Evolutionary conservation across 1,140 invertebrate genomes (phyloP).

Genomic region (Ostrea denselamellosa): DNA sequence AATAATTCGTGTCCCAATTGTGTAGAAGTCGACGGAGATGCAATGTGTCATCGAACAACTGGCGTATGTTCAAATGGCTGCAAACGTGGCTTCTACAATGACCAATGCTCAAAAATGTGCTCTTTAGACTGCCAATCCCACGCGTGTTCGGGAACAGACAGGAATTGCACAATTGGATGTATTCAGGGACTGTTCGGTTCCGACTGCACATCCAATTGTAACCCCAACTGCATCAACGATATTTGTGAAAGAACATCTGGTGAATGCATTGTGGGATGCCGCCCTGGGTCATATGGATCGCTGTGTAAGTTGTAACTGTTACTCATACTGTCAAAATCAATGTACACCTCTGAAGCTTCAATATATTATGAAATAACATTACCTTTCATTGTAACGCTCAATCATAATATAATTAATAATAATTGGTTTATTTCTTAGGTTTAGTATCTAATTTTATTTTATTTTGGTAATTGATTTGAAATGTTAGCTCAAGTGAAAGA

Average conservation of each 20-base stretch:
- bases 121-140: constrained; percentile 24
- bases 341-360: no score
- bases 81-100: constrained; percentile 20
- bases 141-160: neutral
- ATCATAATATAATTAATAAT: no score
- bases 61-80: constrained; percentile 42
- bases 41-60: constrained; percentile 26
- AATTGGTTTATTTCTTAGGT: no score
- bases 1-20: constrained; percentile 49
- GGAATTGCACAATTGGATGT: constrained; percentile 34
- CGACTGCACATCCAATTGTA: constrained; percentile 12
- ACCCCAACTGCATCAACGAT: constrained; percentile 23
- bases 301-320: constrained; percentile 46
- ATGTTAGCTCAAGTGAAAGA: no score
- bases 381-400: no score
- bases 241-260: constrained; percentile 40
- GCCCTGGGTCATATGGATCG: constrained; percentile 41
- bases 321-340: neutral
- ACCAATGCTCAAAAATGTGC: neutral
- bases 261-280: constrained; percentile 41
- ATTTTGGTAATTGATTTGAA: no score
- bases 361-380: no score
- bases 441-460: no score
- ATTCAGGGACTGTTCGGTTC: constrained; percentile 29
- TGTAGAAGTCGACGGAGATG: neutral